These are phyloP conservation scores for Thera obeliscata DNA, from an alignment of 2,888 invertebrate species.

Conservation along the genomic window DNA sequence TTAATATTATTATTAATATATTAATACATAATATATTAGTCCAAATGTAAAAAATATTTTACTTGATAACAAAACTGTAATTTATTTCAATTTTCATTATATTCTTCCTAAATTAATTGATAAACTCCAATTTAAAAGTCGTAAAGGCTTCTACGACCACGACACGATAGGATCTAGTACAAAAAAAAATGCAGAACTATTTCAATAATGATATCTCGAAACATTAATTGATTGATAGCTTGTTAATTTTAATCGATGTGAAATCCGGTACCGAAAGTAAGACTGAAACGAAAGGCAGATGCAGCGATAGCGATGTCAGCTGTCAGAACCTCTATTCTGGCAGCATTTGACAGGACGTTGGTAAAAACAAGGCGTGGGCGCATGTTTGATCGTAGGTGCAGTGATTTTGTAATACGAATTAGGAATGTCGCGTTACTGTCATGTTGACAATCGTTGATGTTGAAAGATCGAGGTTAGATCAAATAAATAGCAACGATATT, in stretches of 20 bases:
- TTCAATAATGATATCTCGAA: not conserved
- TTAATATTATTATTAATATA: too few species aligned
- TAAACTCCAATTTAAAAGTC: too few species aligned
- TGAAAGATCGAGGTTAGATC: slow-evolving; percentile 40
- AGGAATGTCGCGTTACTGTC: slow-evolving; percentile 45
- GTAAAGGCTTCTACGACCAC: too few species aligned
- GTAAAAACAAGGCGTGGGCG: slow-evolving; percentile 22
- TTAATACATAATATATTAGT: too few species aligned
- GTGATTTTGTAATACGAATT: slow-evolving; percentile 55
- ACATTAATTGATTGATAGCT: slow-evolving; percentile 25
- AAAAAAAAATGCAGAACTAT: too few species aligned
- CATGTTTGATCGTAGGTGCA: slow-evolving; percentile 38
- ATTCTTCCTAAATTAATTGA: too few species aligned
- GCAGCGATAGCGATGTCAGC: slow-evolving; percentile 53
- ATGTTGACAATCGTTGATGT: slow-evolving; percentile 46
- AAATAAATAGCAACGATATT: not conserved
- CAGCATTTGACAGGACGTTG: slow-evolving; percentile 25
- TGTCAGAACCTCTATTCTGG: slow-evolving; percentile 43
- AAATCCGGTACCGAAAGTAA: slow-evolving; percentile 34
- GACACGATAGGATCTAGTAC: too few species aligned
- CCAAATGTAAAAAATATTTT: too few species aligned
- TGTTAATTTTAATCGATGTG: slow-evolving; percentile 26
- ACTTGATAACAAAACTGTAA: too few species aligned
- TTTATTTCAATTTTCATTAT: too few species aligned
- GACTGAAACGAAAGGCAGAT: slow-evolving; percentile 49